A percentile compares a stretch with the other conserved stretches of the same genome.
Conservation (phyloP, 1,140 invertebrate genomes). For the Parapsyche elsis region DNA sequence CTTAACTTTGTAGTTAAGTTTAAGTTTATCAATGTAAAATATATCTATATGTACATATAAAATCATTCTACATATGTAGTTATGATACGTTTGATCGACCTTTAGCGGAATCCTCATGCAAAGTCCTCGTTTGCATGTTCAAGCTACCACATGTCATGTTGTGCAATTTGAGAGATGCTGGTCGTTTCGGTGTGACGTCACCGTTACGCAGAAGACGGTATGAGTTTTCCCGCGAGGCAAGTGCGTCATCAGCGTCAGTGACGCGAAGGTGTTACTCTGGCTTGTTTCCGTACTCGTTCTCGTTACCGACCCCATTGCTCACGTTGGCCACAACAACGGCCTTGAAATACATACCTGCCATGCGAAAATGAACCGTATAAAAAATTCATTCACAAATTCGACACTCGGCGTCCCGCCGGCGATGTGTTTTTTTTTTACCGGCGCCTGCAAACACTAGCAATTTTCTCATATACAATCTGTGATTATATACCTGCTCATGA, state of each 20-base stretch:
- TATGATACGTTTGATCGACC: no score
- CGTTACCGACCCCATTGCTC: not conserved
- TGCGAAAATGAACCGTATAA: not conserved
- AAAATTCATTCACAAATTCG: slow-evolving; percentile 24
- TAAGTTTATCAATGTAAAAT: no score
- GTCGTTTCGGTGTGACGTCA: slow-evolving; percentile 31
- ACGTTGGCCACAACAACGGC: not conserved
- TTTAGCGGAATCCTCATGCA: no score
- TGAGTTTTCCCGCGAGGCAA: slow-evolving; percentile 28
- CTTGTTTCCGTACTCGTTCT: not conserved
- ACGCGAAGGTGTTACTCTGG: not conserved
- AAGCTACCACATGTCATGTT: not conserved
- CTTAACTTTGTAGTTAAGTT: not conserved
- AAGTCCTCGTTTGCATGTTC: not conserved
- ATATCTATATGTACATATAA: no score
- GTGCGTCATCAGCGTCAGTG: slow-evolving; percentile 2
- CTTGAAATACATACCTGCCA: slow-evolving; percentile 5
- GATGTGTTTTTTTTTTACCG: not conserved
- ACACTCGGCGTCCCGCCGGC: not conserved
- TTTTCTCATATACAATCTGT: not conserved
- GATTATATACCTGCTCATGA: not conserved
- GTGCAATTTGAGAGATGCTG: not conserved
- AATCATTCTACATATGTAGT: no score
- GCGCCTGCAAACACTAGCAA: not conserved
- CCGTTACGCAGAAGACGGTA: slow-evolving; percentile 35